phyloP scores from a whole-genome alignment of 1,140 invertebrate genomes.

The Metaphire vulgaris region DNA sequence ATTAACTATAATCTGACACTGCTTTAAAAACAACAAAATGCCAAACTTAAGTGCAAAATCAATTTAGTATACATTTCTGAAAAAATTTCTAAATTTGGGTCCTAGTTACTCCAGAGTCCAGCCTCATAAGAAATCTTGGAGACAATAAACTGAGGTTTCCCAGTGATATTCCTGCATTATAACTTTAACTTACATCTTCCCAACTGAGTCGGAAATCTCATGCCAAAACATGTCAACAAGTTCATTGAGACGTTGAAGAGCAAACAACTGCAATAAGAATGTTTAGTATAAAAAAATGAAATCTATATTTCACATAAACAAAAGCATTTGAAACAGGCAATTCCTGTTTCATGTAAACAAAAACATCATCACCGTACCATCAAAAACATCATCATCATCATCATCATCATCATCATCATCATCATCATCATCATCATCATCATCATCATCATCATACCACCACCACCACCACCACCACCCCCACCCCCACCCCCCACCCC shows the following conservation, averaged over 20 bases:
- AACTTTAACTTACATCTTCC: conserved; percentile 71
- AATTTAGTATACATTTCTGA: background rate
- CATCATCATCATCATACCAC: too few relatives aligned
- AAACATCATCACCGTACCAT: background rate
- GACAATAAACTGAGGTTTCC: background rate
- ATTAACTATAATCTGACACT: too few relatives aligned
- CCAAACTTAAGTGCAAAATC: background rate
- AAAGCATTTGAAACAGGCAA: background rate
- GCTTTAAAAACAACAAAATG: too few relatives aligned
- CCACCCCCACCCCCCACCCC: too few relatives aligned
- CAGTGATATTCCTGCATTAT: conserved; percentile 2
- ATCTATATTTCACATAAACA: background rate
- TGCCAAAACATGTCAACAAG: conserved; percentile 98
- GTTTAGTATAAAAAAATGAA: background rate
- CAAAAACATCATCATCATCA: background rate
- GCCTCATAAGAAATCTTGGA: background rate
- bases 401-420: background rate
- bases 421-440: too few relatives aligned
- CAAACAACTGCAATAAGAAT: conserved; percentile 58
- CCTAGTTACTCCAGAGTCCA: background rate
- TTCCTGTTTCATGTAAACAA: background rate
- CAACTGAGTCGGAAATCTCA: conserved; percentile 94
- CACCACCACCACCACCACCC: too few relatives aligned
- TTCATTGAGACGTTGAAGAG: conserved; percentile 76
- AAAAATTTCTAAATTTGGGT: background rate